Conservation (phyloP, 2,797 vertebrate genomes). For the Urosaurus nigricauda region DNA sequence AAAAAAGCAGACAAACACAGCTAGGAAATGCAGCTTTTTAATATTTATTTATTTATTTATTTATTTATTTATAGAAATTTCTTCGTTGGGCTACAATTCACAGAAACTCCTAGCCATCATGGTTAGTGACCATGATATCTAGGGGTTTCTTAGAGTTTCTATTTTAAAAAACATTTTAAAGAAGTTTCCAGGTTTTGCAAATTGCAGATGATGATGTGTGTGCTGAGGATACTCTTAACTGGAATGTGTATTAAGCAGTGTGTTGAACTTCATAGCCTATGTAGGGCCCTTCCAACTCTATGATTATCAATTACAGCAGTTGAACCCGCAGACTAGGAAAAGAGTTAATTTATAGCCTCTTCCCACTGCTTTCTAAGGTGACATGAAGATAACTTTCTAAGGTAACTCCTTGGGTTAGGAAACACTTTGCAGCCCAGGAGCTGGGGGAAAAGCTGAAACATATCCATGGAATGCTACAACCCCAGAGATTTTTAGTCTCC, state of each 20-base stretch:
- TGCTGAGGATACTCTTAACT: no score
- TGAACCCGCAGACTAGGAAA: background rate
- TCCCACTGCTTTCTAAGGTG: no score
- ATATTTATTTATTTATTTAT: no score
- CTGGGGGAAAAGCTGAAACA: background rate
- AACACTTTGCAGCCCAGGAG: background rate
- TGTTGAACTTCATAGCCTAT: no score
- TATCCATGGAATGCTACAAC: background rate
- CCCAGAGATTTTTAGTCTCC: background rate
- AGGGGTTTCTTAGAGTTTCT: background rate
- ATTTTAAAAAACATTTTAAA: background rate
- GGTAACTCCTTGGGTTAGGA: background rate
- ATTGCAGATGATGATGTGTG: background rate
- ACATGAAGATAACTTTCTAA: no score
- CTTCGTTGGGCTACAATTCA: background rate
- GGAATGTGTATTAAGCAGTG: no score
- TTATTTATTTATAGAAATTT: no score
- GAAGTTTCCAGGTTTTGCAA: background rate
- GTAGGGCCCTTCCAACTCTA: no score
- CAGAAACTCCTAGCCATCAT: background rate
- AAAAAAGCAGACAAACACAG: background rate
- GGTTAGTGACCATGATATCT: background rate
- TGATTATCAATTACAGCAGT: background rate
- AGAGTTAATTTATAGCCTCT: background rate
- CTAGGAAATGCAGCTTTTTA: background rate